Conservation (phyloP, 2,113 vertebrate species). For the sheep (Ovis aries) region ARS-UI_Ramb_v3.0 NC_056080.1:92869501-92870000, state of each 20-base stretch:
- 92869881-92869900: slow-evolving; percentile 10
- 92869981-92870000: slow-evolving; percentile 16
- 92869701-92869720: background rate
- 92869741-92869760: slow-evolving; percentile 23
- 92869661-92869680: background rate
- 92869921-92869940: slow-evolving; percentile 52
- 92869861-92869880: slow-evolving; percentile 12
- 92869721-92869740: background rate
- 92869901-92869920: slow-evolving; percentile 40
- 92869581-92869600: background rate
- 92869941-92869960: slow-evolving; percentile 11
- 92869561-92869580: background rate
- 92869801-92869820: background rate
- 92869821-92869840: background rate
- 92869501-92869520: background rate
- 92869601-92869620: background rate
- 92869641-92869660: background rate
- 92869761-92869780: slow-evolving; percentile 5
- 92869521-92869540: background rate
- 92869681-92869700: background rate
- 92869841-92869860: slow-evolving; percentile 39
- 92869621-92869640: background rate
- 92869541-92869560: background rate
- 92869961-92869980: slow-evolving; percentile 39
- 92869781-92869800: slow-evolving; percentile 2